Base-by-base conservation (phyloP, 2,888 invertebrate genomes). In the Campoplex nolae region DNA sequence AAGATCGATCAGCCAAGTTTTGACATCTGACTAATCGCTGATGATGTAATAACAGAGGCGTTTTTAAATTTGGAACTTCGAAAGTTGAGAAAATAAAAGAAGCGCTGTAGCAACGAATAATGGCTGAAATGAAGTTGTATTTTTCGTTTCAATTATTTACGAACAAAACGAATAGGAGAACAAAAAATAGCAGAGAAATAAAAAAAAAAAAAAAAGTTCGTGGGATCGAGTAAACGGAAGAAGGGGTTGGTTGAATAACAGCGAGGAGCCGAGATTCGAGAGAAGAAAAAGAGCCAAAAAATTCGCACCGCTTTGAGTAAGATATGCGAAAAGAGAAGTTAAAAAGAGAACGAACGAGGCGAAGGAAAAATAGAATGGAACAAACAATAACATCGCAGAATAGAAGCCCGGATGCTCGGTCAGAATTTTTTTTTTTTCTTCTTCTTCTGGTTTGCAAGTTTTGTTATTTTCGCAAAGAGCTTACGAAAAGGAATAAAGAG, bases 21-120 rank as follows among this genome's bases (percentile, higher is more conserved):
- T 98, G 84, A 95, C 96, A 89, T 95, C 95, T 0, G 98, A 98
- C 92, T 96, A 96, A 89, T 95, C 97, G 88, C 96, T 97, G 35
- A 96, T 96, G 96, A 96, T 97, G 85, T 62, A 56, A 28, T 98
- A 98, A 93, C 96, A 97, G 92, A 79, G 56, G 56, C 38, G n/a
- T 11, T 16, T 32, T 23, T 13, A n/a, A 42, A 58, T 23, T 62
- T 38, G 45, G 18, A 28, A 42, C 9, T 62, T 62, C 32, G 32
- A 16, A 32, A 62, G 32, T 32, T 58, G 1, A 16, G 9, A n/a
- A 23, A 81, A 76, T 81, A 28, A 62, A 32, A 32, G 2, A 32
- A 62, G 16, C 6, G 32, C 16, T 32, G 23, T 23, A 32, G 2
- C 62, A 16, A 32, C 16, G 6, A 18, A 32, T 32, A 32, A 32